These are phyloP conservation scores for Umimayanthus chanpuru DNA, from an alignment of 92 coral and sea anemone genomes.

Conservation along the genomic window DNA sequence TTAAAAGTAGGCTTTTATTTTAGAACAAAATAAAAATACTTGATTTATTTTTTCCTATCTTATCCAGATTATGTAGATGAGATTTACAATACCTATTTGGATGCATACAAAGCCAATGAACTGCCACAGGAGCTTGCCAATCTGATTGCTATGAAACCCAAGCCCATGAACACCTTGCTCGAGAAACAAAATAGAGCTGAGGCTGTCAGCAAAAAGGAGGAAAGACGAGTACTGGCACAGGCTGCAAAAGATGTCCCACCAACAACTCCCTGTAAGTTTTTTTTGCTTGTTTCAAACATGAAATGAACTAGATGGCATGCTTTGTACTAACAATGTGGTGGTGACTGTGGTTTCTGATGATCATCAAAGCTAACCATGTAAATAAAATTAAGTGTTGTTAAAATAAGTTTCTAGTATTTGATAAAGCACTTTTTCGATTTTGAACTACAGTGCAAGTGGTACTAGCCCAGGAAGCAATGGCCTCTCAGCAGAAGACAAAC, in stretches of 20 bases:
- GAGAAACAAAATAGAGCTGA: slow-evolving; percentile 35
- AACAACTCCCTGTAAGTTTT: slow-evolving; percentile 29
- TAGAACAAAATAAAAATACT: not conserved
- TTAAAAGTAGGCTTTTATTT: slow-evolving; percentile 7
- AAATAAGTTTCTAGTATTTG: slow-evolving; percentile 16
- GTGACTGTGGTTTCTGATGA: not conserved
- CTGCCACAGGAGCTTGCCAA: slow-evolving; percentile 21
- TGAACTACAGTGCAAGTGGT: slow-evolving; percentile 34
- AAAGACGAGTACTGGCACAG: slow-evolving; percentile 6
- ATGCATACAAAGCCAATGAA: slow-evolving; percentile 32
- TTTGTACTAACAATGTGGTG: slow-evolving; percentile 19
- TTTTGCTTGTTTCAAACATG: slow-evolving; percentile 5
- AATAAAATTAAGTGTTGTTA: not conserved
- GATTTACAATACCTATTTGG: slow-evolving; percentile 21
- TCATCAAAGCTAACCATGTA: not conserved
- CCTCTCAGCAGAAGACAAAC: slow-evolving; percentile 31
- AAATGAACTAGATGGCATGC: not conserved
- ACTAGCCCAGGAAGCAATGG: slow-evolving; percentile 33
- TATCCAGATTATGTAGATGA: slow-evolving; percentile 41
- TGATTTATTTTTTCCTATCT: slow-evolving; percentile 19
- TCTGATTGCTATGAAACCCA: slow-evolving; percentile 16
- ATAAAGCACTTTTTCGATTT: slow-evolving; percentile 34
- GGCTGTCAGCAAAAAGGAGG: slow-evolving; percentile 32
- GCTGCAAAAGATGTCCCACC: slow-evolving; percentile 31
- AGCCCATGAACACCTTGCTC: slow-evolving; percentile 35